Base-by-base conservation (phyloP, 2,888 invertebrate species). In the Drosophila differens region DNA sequence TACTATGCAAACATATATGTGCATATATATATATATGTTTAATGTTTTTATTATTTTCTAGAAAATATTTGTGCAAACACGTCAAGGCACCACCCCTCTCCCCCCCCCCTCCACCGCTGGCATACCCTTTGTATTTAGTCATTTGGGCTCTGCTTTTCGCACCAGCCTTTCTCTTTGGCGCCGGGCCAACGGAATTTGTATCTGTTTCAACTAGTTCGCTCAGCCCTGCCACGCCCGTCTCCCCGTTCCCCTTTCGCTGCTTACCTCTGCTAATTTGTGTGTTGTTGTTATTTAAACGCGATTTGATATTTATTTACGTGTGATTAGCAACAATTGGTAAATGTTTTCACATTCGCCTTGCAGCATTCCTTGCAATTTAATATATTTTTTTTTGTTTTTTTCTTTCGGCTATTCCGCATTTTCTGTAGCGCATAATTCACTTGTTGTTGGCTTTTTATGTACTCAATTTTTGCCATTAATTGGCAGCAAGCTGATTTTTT, bases 251-350 rank as follows among this genome's bases (percentile, higher is more conserved):
- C 39, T 19, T 4, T 41, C 2, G 14, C 22, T 7, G 25, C 57
- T n/a, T 16, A 19, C 9, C 49, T 39, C 28, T 64, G 63, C 52
- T 49, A 49, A 69, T 74, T 84, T 67, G 39, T 69, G 67, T 41
- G 57, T 63, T 71, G 76, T 60, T 33, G 33, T 74, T 76, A 78
- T 79, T 82, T 87, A 49, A 61, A 80, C 71, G 63, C 70, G 73
- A 82, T 89, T 86, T 89, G 74, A 77, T 88, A 83, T 85, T 83
- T 83, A 88, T 88, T 86, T 84, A 74, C 74, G 70, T 79, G 74
- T 70, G 76, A 86, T 82, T 79, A 74, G 66, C 76, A 66, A 73
- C 77, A 74, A 74, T 84, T 84, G 76, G 64, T 70, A 60, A 73
- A 71, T 71, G 53, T 70, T 59, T 35, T n/a, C 39, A 33, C 60